These are phyloP conservation scores for Dolichotis patagonum DNA, from an alignment of 2,113 vertebrate species.

Conservation along the genomic window DNA sequence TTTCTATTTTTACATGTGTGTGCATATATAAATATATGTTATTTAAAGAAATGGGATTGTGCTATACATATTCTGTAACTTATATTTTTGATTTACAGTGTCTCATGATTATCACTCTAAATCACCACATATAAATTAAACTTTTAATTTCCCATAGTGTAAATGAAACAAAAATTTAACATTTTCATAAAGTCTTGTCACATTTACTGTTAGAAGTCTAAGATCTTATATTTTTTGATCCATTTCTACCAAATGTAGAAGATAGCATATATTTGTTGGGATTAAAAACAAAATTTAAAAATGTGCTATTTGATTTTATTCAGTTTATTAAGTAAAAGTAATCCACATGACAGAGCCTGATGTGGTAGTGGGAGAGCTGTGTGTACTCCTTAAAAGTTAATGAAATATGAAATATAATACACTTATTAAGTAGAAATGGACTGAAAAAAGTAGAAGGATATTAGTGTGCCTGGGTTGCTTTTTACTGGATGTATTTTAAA, in stretches of 20 bases:
- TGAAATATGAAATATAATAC: constrained; percentile 48
- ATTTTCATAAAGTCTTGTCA: constrained; percentile 4
- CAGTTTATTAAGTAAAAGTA: constrained; percentile 22
- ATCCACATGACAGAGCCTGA: not conserved
- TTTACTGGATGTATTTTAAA: constrained; percentile 64
- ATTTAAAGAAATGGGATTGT: constrained; percentile 29
- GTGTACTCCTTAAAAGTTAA: constrained; percentile 24
- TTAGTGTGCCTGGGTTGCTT: constrained; percentile 24
- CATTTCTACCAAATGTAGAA: not conserved
- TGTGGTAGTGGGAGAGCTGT: not conserved
- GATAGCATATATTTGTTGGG: not conserved
- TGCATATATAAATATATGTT: not conserved
- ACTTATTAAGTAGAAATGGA: not conserved
- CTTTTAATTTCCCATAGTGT: not conserved
- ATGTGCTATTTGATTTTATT: constrained; percentile 6
- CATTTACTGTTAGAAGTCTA: not conserved
- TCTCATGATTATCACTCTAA: not conserved
- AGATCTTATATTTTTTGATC: not conserved
- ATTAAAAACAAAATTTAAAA: not conserved
- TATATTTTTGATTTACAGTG: constrained; percentile 15
- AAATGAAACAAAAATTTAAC: not conserved
- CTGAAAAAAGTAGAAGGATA: constrained; percentile 10
- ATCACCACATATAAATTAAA: not conserved
- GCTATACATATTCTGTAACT: not conserved
- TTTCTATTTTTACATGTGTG: not conserved